phyloP scores from a whole-genome alignment of 2,888 invertebrate genomes.

The Cosmia trapezina region DNA sequence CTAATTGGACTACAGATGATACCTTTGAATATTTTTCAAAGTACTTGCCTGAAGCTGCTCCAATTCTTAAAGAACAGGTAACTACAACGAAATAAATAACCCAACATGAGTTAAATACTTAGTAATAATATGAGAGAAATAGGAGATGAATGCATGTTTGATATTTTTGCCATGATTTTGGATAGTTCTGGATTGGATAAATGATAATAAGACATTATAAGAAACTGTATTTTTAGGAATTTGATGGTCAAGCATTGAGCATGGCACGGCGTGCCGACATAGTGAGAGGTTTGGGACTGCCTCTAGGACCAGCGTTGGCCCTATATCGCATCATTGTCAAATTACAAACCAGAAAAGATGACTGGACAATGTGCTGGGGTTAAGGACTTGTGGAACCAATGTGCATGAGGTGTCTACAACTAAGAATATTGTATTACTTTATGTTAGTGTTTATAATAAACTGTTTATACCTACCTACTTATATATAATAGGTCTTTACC shows the following conservation, averaged over 20 bases:
- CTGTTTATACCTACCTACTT: slow-evolving; percentile 7
- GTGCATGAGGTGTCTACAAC: slow-evolving; percentile 3
- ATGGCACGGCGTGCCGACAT: slow-evolving; percentile 96
- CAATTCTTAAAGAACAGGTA: slow-evolving; percentile 95
- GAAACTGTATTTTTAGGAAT: slow-evolving; percentile 91
- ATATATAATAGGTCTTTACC: too few species aligned
- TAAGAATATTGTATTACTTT: slow-evolving; percentile 18
- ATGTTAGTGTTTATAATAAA: slow-evolving; percentile 24
- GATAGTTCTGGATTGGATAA: background rate
- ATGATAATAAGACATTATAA: background rate
- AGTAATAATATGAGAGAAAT: background rate
- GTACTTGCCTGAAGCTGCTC: slow-evolving; percentile 95
- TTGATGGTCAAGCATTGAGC: slow-evolving; percentile 96
- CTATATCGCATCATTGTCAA: slow-evolving; percentile 95
- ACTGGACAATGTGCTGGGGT: slow-evolving; percentile 93
- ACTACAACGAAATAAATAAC: background rate
- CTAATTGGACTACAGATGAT: slow-evolving; percentile 95
- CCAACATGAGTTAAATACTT: background rate
- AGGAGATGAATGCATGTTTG: background rate
- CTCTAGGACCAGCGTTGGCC: slow-evolving; percentile 96
- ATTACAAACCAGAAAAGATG: slow-evolving; percentile 94
- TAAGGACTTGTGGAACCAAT: slow-evolving; percentile 73
- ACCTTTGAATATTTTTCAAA: slow-evolving; percentile 95
- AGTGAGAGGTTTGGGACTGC: slow-evolving; percentile 94
- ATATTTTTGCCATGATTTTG: background rate